Evolutionary conservation across 2,797 vertebrate genomes (phyloP).

Genomic region (Pseudocheirus occidentalis): DNA sequence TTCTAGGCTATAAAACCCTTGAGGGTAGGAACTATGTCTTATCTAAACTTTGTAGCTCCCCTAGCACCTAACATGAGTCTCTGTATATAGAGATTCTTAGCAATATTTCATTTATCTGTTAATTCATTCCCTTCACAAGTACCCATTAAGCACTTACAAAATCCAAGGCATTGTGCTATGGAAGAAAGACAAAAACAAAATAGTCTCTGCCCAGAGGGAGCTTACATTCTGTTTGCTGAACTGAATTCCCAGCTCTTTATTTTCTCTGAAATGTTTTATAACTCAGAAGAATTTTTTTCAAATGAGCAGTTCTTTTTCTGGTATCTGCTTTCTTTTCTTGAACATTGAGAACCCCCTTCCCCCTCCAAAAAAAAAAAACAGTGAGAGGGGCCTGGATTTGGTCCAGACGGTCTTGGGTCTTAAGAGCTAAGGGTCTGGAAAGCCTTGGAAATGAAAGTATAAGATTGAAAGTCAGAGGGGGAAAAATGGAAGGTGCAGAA

Average conservation of each 20-base stretch:
- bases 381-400: neutral
- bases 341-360: neutral
- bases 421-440: neutral
- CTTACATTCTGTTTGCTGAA: neutral
- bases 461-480: neutral
- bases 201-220: neutral
- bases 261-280: neutral
- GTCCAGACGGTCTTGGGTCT: neutral
- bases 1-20: neutral
- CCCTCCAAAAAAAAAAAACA: neutral
- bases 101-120: neutral
- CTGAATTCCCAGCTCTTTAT: neutral
- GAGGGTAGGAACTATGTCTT: neutral
- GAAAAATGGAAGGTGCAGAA: neutral
- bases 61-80: neutral
- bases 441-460: neutral
- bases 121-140: neutral
- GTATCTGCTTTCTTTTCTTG: neutral
- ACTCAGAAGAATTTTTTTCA: neutral
- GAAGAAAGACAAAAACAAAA: neutral
- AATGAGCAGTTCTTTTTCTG: neutral
- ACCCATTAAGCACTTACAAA: neutral
- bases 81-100: neutral
- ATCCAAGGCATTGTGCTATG: neutral
- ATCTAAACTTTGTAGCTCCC: neutral